These are phyloP conservation scores for Sylvilagus floridanus DNA, from an alignment of 2,797 vertebrate genomes.

Conservation along the genomic window DNA sequence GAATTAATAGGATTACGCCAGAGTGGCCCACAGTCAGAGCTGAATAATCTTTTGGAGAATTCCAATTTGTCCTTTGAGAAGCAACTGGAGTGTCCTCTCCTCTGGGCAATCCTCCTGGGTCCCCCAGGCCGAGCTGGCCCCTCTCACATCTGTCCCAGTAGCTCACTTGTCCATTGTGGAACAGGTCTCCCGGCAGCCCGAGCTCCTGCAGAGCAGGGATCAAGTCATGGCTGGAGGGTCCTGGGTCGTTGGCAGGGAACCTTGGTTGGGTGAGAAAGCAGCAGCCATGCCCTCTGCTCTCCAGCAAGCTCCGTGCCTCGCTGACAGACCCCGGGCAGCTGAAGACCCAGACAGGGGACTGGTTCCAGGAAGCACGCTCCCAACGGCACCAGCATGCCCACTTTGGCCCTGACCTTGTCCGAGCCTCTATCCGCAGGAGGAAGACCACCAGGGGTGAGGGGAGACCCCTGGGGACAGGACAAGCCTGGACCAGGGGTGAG, in stretches of 20 bases:
- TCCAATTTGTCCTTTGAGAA: slow-evolving; percentile 21
- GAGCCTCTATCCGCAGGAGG: slow-evolving; percentile 93
- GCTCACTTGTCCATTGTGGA: not conserved
- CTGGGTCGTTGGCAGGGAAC: not conserved
- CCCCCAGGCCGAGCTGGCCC: not conserved
- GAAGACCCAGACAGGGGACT: slow-evolving; percentile 92
- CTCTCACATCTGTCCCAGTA: not conserved
- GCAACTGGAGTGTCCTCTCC: not conserved
- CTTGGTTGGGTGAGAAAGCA: not conserved
- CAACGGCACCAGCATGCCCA: slow-evolving; percentile 89
- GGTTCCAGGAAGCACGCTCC: slow-evolving; percentile 93
- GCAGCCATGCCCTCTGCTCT: not conserved
- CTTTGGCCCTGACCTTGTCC: slow-evolving; percentile 92
- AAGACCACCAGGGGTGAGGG: slow-evolving; percentile 90
- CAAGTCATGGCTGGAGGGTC: slow-evolving; percentile 17
- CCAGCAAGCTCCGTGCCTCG: slow-evolving; percentile 91
- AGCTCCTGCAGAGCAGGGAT: not conserved
- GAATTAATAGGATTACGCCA: not conserved
- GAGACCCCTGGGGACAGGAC: too few species aligned
- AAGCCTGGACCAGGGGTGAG: not conserved
- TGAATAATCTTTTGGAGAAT: slow-evolving; percentile 35
- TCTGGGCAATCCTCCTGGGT: slow-evolving; percentile 4
- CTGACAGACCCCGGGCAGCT: slow-evolving; percentile 89
- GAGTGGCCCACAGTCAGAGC: not conserved
- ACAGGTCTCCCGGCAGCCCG: not conserved